Evolutionary conservation across 1,140 invertebrate species (phyloP).

Genomic region (Sitophilus oryzae): DNA sequence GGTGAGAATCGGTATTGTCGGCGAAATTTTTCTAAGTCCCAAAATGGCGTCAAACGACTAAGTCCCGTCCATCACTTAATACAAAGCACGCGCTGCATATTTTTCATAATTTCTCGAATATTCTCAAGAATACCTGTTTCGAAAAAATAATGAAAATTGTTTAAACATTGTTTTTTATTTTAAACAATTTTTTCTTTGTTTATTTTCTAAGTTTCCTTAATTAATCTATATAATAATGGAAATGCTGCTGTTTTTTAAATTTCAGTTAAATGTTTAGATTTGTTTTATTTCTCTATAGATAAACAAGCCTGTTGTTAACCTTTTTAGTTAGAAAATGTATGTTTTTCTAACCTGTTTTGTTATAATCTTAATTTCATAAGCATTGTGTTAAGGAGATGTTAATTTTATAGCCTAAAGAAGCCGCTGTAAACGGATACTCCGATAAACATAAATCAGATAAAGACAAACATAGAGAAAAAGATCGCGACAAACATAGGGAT

Average conservation of each 20-base stretch:
- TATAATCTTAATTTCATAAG: neutral
- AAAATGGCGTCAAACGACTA: constrained; percentile 76
- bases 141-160: neutral
- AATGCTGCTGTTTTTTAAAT: too few relatives aligned
- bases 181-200: neutral
- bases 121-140: constrained; percentile 11
- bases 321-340: neutral
- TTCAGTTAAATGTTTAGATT: too few relatives aligned
- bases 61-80: constrained; percentile 48
- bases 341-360: neutral
- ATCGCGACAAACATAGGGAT: constrained; percentile 53
- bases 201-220: neutral
- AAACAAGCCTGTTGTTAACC: neutral
- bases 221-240: neutral
- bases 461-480: constrained; percentile 55
- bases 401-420: constrained; percentile 44
- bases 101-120: constrained; percentile 18
- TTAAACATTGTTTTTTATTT: neutral
- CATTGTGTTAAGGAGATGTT: neutral
- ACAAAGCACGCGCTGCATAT: constrained; percentile 20
- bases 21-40: constrained; percentile 77
- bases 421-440: constrained; percentile 56
- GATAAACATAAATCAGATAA: constrained; percentile 66
- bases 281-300: neutral
- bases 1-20: constrained; percentile 21